Evolutionary conservation across 2,113 vertebrate species (phyloP), one percentile per base, ranked within the genome.

Genomic region (Sander vitreus): DNA sequence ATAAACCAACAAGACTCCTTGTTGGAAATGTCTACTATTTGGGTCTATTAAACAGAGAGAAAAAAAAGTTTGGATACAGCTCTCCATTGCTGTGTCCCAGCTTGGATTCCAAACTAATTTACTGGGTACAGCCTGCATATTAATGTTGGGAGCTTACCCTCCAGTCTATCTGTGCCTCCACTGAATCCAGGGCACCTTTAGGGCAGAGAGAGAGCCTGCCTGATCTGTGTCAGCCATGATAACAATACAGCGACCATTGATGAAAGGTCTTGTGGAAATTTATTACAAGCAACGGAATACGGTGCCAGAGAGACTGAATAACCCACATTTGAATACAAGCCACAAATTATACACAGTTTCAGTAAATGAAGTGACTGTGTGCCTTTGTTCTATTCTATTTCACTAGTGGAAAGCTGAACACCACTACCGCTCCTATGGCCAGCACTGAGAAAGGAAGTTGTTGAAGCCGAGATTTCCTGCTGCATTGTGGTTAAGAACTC

Each of bases 381-480:
- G 94, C 91, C 94, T 97, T 97, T 97, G 96, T 97, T 96, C 94
- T 94, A 91, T 27, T 27, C 27, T 27, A 27, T 95, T 95, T 95
- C 79, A 92, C 96, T 95, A 94, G 96, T 88, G 94, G 93, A 74
- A 95, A 93, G 94, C 95, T 90, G 93, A 94, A 89, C 93, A 94
- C 95, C 95, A 89, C 96, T 89, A 94, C 88, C 15, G 47, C 92
- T 72, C 94, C 95, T 89, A 95, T 87, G 93, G 96, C 95, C 96
- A 93, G 94, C 85, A 92, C 93, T 94, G 95, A 94, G 96, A 98
- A 95, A 97, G 97, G 97, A 98, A 99, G 97, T 97, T 96, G 97
- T 97, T 97, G 96, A 96, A 97, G 96, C 95, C 91, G 96, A 96
- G 97, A 97, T 97, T 98, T 99, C 97, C 97, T 98, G 96, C 95